Evolutionary conservation across 2,888 invertebrate genomes (phyloP).

Genomic region (Bursaphelenchus okinawaensis): DNA sequence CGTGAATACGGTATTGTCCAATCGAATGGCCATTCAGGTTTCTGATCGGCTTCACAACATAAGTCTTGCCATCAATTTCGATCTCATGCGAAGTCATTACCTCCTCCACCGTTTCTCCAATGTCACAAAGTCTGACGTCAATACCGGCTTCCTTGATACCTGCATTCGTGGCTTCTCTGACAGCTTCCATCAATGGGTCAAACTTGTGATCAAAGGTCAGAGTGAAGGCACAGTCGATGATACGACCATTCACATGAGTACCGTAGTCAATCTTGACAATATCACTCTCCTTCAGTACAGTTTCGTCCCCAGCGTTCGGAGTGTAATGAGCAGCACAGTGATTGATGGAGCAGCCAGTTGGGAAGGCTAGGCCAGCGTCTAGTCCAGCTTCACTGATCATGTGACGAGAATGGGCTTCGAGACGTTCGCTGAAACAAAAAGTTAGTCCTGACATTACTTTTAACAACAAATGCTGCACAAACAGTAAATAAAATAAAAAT

Average conservation of each 20-base stretch:
- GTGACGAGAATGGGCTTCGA: slow-evolving; percentile 83
- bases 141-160: slow-evolving; percentile 91
- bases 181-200: slow-evolving; percentile 85
- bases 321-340: slow-evolving; percentile 99
- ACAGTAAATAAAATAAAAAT: slow-evolving; percentile 18
- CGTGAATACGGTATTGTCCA: slow-evolving; percentile 80
- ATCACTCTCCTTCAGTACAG: slow-evolving; percentile 81
- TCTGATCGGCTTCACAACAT: slow-evolving; percentile 86
- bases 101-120: slow-evolving; percentile 91
- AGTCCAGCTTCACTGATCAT: slow-evolving; percentile 90
- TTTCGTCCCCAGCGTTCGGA: slow-evolving; percentile 93
- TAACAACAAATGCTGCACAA: background rate
- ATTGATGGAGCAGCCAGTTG: slow-evolving; percentile 96
- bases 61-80: slow-evolving; percentile 89
- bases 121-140: slow-evolving; percentile 92
- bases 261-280: slow-evolving; percentile 51
- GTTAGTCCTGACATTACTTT: background rate
- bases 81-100: slow-evolving; percentile 98
- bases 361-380: slow-evolving; percentile 79
- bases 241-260: slow-evolving; percentile 64
- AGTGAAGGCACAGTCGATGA: slow-evolving; percentile 98
- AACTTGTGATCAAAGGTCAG: slow-evolving; percentile 91
- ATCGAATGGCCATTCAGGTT: slow-evolving; percentile 98
- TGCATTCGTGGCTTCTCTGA: slow-evolving; percentile 94
- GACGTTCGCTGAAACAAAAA: slow-evolving; percentile 68